Evolutionary conservation across 2,888 invertebrate genomes (phyloP).

Genomic region (Drosophila pseudotakahashii): DNA sequence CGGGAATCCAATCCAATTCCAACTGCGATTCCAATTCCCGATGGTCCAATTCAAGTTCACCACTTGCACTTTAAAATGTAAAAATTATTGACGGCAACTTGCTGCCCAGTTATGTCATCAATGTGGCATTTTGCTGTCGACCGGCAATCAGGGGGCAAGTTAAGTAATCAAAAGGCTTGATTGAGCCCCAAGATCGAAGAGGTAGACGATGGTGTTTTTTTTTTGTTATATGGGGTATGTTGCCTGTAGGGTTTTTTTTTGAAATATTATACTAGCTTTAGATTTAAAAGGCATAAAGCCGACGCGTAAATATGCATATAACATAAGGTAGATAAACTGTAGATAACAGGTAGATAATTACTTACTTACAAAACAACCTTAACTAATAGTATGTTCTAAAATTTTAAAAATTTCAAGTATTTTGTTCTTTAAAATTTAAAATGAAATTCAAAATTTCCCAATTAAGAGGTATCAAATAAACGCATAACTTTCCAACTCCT

Average conservation of each 20-base stretch:
- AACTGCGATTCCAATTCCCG: constrained; percentile 54
- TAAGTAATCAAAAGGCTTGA: constrained; percentile 52
- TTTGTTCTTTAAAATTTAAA: too few species aligned
- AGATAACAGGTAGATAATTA: too few species aligned
- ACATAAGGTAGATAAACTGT: too few species aligned
- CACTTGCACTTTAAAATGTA: constrained; percentile 76
- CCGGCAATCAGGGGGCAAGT: constrained; percentile 42
- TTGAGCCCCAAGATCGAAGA: constrained; percentile 11
- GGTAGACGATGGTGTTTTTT: neutral
- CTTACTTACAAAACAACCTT: too few species aligned
- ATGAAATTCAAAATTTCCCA: too few species aligned
- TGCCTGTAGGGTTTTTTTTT: too few species aligned
- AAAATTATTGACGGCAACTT: constrained; percentile 55
- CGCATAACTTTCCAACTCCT: neutral
- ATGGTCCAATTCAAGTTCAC: constrained; percentile 74
- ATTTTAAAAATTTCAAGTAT: too few species aligned
- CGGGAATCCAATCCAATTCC: constrained; percentile 33
- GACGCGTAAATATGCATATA: too few species aligned
- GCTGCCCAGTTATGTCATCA: constrained; percentile 71
- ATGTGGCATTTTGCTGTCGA: constrained; percentile 54
- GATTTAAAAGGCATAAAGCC: too few species aligned
- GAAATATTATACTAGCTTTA: too few species aligned
- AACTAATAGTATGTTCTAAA: too few species aligned
- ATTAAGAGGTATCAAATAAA: neutral
- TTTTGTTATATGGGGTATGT: neutral